Conservation (phyloP, 2,888 invertebrate species). For the Tipula unca region DNA sequence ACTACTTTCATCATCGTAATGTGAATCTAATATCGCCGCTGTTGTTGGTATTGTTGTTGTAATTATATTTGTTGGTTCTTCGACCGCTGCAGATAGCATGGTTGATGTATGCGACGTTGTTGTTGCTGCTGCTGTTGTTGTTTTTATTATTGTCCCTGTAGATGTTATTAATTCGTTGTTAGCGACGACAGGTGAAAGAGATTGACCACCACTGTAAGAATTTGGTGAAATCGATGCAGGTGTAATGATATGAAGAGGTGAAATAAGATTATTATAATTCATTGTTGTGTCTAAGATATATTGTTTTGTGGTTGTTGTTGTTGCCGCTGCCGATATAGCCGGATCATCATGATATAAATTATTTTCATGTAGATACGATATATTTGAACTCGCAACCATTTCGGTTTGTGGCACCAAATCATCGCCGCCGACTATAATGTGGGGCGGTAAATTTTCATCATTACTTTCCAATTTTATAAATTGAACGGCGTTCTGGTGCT, state of each 20-base stretch:
- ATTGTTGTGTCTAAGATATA: neutral
- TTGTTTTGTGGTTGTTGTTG: neutral
- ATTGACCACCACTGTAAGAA: slow-evolving; percentile 26
- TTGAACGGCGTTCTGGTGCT: neutral
- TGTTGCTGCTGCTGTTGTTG: too few species aligned
- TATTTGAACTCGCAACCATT: neutral
- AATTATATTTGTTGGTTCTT: neutral
- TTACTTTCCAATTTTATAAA: slow-evolving; percentile 15
- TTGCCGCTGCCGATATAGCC: neutral
- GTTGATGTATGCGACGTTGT: neutral
- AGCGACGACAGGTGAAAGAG: slow-evolving; percentile 24
- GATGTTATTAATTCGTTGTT: slow-evolving; percentile 18
- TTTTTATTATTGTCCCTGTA: neutral
- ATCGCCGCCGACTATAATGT: neutral
- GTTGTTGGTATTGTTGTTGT: neutral
- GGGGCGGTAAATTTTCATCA: neutral
- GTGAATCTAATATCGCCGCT: neutral
- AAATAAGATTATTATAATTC: slow-evolving; percentile 14
- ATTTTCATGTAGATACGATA: neutral
- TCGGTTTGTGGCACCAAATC: neutral
- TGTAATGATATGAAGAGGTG: slow-evolving; percentile 24
- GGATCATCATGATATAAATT: slow-evolving; percentile 1
- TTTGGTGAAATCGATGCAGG: slow-evolving; percentile 26
- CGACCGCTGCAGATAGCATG: neutral
- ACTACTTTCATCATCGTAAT: slow-evolving; percentile 8